Conservation (phyloP, 2,113 vertebrate genomes). For the Scopus umbretta region DNA sequence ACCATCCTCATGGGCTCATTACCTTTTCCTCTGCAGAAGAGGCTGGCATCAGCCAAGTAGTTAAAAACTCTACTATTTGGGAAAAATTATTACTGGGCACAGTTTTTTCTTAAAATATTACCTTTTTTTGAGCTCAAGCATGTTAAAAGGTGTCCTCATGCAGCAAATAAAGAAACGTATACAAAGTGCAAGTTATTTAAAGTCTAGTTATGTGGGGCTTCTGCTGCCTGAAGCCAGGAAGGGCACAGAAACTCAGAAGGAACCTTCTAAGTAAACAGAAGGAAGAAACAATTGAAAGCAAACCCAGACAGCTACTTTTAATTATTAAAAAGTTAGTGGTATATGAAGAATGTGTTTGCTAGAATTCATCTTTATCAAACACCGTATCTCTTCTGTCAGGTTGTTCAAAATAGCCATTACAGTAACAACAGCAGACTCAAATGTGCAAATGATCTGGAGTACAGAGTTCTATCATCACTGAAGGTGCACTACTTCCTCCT, state of each 20-base stretch:
- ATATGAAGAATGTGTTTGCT: slow-evolving; percentile 7
- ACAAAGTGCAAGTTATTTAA: slow-evolving; percentile 71
- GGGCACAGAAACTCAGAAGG: slow-evolving; percentile 2
- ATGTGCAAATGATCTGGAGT: slow-evolving; percentile 61
- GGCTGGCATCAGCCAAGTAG: background rate
- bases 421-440: slow-evolving; percentile 57
- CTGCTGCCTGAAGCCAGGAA: slow-evolving; percentile 54
- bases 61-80: background rate
- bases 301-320: slow-evolving; percentile 36
- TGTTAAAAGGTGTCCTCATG: slow-evolving; percentile 63
- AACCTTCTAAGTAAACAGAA: slow-evolving; percentile 8
- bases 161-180: slow-evolving; percentile 57
- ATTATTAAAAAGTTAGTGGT: slow-evolving; percentile 29
- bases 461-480: slow-evolving; percentile 55
- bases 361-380: background rate
- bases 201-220: slow-evolving; percentile 47
- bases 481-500: slow-evolving; percentile 20
- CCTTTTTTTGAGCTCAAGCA: background rate
- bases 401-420: slow-evolving; percentile 61
- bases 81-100: background rate
- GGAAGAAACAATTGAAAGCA: slow-evolving; percentile 13
- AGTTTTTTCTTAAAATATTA: slow-evolving; percentile 9
- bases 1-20: background rate
- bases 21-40: background rate
- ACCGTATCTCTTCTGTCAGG: background rate